These are phyloP conservation scores for Peucedramus taeniatus DNA, from an alignment of 2,113 vertebrate genomes.

Conservation along the genomic window DNA sequence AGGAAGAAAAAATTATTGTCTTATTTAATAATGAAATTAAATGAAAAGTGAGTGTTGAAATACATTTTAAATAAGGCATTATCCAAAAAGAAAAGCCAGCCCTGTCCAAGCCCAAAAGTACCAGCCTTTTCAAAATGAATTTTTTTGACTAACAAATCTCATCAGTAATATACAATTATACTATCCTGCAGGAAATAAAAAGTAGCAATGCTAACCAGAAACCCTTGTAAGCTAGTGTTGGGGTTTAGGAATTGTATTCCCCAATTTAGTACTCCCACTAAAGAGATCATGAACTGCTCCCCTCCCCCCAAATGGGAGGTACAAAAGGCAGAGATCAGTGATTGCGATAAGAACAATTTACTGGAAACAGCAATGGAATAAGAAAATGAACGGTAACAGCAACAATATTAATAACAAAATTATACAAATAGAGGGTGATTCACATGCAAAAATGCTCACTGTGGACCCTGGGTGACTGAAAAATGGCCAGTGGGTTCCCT, in stretches of 20 bases:
- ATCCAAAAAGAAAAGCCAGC: neutral
- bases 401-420: neutral
- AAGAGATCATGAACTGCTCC: neutral
- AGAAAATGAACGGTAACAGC: neutral
- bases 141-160: neutral
- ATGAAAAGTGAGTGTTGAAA: neutral
- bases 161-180: neutral
- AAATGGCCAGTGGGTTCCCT: neutral
- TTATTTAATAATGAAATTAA: neutral
- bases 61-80: neutral
- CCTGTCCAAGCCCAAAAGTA: neutral
- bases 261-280: neutral
- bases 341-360: too few relatives aligned
- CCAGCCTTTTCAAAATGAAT: neutral
- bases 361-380: neutral
- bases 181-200: neutral
- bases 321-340: neutral
- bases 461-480: neutral
- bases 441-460: neutral
- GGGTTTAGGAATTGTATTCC: neutral
- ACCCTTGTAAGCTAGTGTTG: neutral
- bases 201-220: neutral
- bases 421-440: neutral
- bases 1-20: neutral
- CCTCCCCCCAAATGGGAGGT: neutral